These are phyloP conservation scores for Melipona quadrifasciata DNA, from an alignment of 1,140 invertebrate species.

Conservation along the genomic window DNA sequence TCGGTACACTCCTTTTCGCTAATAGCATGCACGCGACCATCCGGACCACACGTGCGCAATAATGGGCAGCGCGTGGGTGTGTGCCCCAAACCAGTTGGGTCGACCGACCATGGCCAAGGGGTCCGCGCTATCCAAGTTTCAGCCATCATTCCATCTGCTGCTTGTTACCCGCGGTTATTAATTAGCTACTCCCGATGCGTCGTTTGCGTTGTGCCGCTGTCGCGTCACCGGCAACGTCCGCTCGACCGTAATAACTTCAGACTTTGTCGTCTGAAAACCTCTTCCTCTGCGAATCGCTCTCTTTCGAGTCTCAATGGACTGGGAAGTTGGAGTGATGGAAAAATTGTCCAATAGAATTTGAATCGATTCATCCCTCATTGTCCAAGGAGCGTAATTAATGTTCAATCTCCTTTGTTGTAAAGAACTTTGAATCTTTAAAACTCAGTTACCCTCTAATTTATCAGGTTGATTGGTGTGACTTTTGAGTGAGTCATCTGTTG, in stretches of 20 bases:
- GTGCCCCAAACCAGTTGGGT: conserved; percentile 32
- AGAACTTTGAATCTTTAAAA: too few relatives aligned
- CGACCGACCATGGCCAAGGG: conserved; percentile 39
- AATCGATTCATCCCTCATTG: too few relatives aligned
- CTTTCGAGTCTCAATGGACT: neutral
- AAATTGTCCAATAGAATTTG: too few relatives aligned
- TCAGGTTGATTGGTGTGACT: too few relatives aligned
- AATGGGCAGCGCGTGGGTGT: conserved; percentile 74
- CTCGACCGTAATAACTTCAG: neutral
- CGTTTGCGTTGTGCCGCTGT: conserved; percentile 5
- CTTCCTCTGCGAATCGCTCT: neutral
- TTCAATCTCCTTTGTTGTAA: too few relatives aligned
- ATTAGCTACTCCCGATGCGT: conserved; percentile 69
- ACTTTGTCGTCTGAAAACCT: neutral
- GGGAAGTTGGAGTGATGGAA: neutral
- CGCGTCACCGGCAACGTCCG: conserved; percentile 18
- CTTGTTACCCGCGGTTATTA: conserved; percentile 80
- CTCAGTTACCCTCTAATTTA: too few relatives aligned
- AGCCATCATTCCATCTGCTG: conserved; percentile 75
- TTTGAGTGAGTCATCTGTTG: too few relatives aligned
- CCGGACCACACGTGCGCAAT: conserved; percentile 80
- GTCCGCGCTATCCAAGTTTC: conserved; percentile 54
- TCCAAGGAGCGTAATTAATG: too few relatives aligned
- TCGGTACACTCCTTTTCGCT: conserved; percentile 75
- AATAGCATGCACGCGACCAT: conserved; percentile 81